Conservation (phyloP, 2,888 invertebrate genomes). For the Invenusta paracnida region DNA sequence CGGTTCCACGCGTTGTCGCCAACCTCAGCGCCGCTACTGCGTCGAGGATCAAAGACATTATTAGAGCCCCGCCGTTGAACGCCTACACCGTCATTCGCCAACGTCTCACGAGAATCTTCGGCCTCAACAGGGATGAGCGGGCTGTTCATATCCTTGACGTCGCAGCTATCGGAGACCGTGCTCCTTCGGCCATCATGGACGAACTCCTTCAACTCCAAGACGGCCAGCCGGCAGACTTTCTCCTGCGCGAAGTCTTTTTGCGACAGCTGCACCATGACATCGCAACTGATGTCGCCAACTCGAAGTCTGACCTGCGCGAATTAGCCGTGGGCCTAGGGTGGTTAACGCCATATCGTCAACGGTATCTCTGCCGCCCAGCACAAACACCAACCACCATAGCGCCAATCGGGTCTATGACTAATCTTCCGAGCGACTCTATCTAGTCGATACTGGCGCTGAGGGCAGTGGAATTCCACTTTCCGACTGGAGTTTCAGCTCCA, state of each 20-base stretch:
- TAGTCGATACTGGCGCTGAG: background rate
- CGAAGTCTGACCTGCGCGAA: conserved; percentile 26
- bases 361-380: background rate
- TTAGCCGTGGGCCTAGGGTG: background rate
- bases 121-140: background rate
- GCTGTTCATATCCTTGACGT: background rate
- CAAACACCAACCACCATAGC: background rate
- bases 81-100: background rate
- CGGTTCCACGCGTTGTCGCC: background rate
- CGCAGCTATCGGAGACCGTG: background rate
- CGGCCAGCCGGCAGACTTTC: conserved; percentile 15
- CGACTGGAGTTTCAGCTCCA: conserved; percentile 18
- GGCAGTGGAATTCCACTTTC: background rate
- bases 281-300: conserved; percentile 5
- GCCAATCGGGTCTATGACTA: background rate
- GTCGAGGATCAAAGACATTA: background rate
- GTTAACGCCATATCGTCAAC: background rate
- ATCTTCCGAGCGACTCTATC: conserved; percentile 10
- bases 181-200: background rate
- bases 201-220: conserved; percentile 21
- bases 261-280: background rate
- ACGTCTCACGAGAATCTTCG: background rate
- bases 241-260: conserved; percentile 14
- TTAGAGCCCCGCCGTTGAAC: background rate
- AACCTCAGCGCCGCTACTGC: conserved; percentile 5